phyloP scores from a whole-genome alignment of 2,888 invertebrate species.

The Ennomos quercinarius region DNA sequence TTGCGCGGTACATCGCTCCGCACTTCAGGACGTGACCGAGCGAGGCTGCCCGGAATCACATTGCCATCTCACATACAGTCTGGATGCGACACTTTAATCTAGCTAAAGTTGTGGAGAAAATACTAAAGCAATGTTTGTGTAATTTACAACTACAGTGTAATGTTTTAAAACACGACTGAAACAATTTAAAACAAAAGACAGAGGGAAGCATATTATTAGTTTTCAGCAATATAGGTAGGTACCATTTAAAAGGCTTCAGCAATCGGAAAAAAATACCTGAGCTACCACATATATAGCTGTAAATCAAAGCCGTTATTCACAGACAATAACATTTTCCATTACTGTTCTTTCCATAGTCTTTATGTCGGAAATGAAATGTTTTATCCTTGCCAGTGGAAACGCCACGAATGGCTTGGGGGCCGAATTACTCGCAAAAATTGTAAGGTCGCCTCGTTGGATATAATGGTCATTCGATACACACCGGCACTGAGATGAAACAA shows the following conservation, averaged over 20 bases:
- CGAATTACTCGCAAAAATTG: constrained; percentile 76
- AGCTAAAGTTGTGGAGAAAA: constrained; percentile 33
- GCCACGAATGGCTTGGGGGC: constrained; percentile 68
- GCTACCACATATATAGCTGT: constrained; percentile 18
- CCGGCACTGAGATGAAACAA: constrained; percentile 39
- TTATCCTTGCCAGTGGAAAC: constrained; percentile 77
- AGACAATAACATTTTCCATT: constrained; percentile 36
- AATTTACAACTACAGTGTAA: background rate
- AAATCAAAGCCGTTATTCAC: constrained; percentile 29
- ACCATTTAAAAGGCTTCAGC: constrained; percentile 13
- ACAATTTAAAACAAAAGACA: too few species aligned
- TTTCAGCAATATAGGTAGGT: background rate
- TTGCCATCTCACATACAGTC: constrained; percentile 44
- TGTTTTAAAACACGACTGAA: too few species aligned
- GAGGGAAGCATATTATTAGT: too few species aligned
- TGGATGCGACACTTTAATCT: constrained; percentile 60
- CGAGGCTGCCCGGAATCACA: constrained; percentile 58
- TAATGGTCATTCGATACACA: constrained; percentile 66
- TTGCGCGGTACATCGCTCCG: constrained; percentile 81
- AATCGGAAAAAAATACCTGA: constrained; percentile 18
- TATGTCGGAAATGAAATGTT: constrained; percentile 67
- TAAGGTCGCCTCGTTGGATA: constrained; percentile 64
- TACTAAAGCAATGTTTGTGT: constrained; percentile 15
- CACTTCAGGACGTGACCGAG: constrained; percentile 82
- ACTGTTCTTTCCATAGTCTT: constrained; percentile 57